Evolutionary conservation across 1,140 invertebrate genomes (phyloP).

Genomic region (Sycophila sp.): DNA sequence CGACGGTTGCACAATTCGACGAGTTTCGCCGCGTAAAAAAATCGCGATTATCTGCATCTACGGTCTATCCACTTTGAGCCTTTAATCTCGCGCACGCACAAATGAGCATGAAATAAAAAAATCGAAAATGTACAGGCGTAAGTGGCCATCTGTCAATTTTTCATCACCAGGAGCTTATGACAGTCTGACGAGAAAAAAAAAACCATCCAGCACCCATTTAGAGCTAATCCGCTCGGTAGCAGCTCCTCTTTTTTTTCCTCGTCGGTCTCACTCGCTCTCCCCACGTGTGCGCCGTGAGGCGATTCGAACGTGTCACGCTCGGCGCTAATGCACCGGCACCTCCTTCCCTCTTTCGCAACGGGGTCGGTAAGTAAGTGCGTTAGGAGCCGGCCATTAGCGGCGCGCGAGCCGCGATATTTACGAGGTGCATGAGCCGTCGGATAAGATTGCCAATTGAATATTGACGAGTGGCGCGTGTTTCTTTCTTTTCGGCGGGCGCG

Average conservation of each 20-base stretch:
- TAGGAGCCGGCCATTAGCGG: conserved; percentile 38
- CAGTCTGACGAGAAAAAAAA: conserved; percentile 27
- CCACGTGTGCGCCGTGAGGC: not conserved
- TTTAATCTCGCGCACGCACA: too few relatives aligned
- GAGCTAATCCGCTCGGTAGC: not conserved
- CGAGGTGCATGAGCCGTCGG: conserved; percentile 42
- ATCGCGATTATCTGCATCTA: too few relatives aligned
- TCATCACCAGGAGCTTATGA: conserved; percentile 18
- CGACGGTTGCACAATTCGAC: not conserved
- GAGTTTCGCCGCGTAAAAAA: not conserved
- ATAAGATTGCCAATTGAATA: conserved; percentile 43
- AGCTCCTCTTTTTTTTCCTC: not conserved
- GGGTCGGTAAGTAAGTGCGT: conserved; percentile 37
- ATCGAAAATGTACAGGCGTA: not conserved
- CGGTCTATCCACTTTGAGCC: too few relatives aligned
- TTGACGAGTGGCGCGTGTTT: conserved; percentile 31
- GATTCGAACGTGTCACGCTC: conserved; percentile 45
- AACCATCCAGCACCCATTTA: conserved; percentile 27
- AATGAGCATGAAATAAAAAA: too few relatives aligned
- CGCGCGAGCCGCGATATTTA: conserved; percentile 43
- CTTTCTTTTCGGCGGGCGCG: not conserved
- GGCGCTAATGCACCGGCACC: conserved; percentile 49
- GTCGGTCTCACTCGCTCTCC: too few relatives aligned
- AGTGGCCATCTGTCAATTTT: conserved; percentile 24
- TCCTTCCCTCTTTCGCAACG: conserved; percentile 29